Evolutionary conservation across 2,888 invertebrate genomes (phyloP).

Genomic region (Acanthoscelides obtectus): DNA sequence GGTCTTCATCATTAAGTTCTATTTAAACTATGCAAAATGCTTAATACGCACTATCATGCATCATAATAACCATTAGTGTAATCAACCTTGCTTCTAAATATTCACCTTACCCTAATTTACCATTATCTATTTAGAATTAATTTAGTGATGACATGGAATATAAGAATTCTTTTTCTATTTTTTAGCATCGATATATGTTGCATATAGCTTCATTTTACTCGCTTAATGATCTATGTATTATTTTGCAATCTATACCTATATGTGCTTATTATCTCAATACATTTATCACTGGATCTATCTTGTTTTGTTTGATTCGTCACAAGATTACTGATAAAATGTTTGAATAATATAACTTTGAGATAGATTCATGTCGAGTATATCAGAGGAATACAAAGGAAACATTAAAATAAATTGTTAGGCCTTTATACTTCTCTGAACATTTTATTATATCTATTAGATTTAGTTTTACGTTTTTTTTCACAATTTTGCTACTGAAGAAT

Average conservation of each 20-base stretch:
- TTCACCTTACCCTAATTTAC: background rate
- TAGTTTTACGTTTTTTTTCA: slow-evolving; percentile 12
- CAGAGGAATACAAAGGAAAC: background rate
- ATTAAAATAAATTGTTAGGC: background rate
- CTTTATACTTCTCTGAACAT: background rate
- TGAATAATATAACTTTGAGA: too few relatives aligned
- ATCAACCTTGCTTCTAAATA: background rate
- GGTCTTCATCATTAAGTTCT: background rate
- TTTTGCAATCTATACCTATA: too few relatives aligned
- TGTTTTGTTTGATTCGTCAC: too few relatives aligned
- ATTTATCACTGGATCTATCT: too few relatives aligned
- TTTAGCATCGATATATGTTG: background rate
- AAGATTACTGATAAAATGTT: too few relatives aligned
- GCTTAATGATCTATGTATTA: too few relatives aligned
- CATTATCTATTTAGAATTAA: background rate
- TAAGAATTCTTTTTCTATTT: background rate
- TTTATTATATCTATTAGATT: background rate
- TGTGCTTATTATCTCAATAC: too few relatives aligned
- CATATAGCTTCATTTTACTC: too few relatives aligned
- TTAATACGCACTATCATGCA: background rate
- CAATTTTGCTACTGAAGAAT: slow-evolving; percentile 34
- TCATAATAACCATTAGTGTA: background rate
- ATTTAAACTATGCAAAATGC: background rate
- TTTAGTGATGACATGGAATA: background rate
- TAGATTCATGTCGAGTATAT: background rate